Base-by-base conservation (phyloP, 2,888 invertebrate genomes). In the Parnassius orleans region DNA sequence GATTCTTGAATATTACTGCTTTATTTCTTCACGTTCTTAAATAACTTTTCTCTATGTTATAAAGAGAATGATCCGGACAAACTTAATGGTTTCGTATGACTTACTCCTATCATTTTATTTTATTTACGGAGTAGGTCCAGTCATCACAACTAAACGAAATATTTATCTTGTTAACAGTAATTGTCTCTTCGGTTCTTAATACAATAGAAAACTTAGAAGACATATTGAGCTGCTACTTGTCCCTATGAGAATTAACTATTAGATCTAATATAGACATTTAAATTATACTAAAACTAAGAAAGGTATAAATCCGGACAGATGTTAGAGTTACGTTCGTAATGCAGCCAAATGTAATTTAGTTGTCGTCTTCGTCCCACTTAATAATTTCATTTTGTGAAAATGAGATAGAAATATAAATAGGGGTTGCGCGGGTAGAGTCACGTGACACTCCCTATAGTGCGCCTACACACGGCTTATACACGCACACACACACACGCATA, bases 241-340 rank as follows among this genome's bases (percentile, higher is more conserved):
- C 33, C 7, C 7, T 33, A 7, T 33, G 33, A 33, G 7, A 7
- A 33, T 5, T 33, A 33, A 7, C 5, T 33, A 5, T 14, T 0
- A 15, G 33, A 7, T 44, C 33, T 7, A 33, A 33, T 19, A 19
- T 19, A 19, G 19, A 19, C 19, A 19, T 19, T 19, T 19, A 2
- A 19, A 43, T 50, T 50, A 48, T 43, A 53, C 33, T 58, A 41
- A 15, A 55, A 59, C 55, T 53, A 11, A 24, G 86, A 86, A 69
- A 89, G 84, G 83, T 82, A 85, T 82, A 76, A 77, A 76, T 78
- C 75, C 78, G 68, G 85, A 90, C 90, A 91, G 90, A 89, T 90
- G 90, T 89, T 90, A 83, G 77, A 72, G 80, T 82, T 77, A 82
- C 83, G 80, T 81, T 80, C 78, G 76, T 73, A 63, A 72, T 71